phyloP scores from a whole-genome alignment of 2,113 vertebrate species.

The Chrysochloris asiatica region DNA sequence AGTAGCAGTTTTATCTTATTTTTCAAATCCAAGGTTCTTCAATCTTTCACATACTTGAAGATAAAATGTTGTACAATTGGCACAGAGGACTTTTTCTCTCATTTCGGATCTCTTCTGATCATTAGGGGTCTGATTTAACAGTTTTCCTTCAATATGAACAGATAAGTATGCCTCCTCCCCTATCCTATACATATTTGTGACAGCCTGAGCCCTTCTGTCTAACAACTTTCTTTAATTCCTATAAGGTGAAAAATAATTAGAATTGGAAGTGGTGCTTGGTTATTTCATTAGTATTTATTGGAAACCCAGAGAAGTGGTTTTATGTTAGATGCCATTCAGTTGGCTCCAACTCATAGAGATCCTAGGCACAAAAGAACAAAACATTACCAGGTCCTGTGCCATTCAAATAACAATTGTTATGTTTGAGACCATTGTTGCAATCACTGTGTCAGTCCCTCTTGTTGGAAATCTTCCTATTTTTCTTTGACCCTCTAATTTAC shows the following conservation, averaged over 20 bases:
- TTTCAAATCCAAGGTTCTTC: background rate
- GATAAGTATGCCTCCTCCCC: background rate
- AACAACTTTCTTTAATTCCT: background rate
- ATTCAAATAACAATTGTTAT: too few relatives aligned
- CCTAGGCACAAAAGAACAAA: too few relatives aligned
- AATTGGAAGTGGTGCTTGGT: background rate
- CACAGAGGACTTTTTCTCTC: background rate
- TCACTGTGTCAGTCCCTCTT: too few relatives aligned
- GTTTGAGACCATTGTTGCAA: too few relatives aligned
- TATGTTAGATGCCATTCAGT: too few relatives aligned
- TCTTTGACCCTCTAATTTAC: too few relatives aligned
- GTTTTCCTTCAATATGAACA: background rate
- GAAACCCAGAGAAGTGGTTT: background rate
- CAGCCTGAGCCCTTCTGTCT: background rate
- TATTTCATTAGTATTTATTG: background rate
- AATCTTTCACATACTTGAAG: background rate
- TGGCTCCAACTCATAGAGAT: too few relatives aligned
- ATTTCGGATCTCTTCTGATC: background rate
- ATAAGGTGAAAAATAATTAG: background rate
- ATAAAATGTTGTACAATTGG: background rate
- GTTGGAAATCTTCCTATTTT: too few relatives aligned
- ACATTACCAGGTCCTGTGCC: too few relatives aligned
- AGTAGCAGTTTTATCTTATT: background rate
- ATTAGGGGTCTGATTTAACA: background rate
- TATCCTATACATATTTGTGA: background rate